Conservation (phyloP, 2,888 invertebrate genomes). For the Pteria penguin region DNA sequence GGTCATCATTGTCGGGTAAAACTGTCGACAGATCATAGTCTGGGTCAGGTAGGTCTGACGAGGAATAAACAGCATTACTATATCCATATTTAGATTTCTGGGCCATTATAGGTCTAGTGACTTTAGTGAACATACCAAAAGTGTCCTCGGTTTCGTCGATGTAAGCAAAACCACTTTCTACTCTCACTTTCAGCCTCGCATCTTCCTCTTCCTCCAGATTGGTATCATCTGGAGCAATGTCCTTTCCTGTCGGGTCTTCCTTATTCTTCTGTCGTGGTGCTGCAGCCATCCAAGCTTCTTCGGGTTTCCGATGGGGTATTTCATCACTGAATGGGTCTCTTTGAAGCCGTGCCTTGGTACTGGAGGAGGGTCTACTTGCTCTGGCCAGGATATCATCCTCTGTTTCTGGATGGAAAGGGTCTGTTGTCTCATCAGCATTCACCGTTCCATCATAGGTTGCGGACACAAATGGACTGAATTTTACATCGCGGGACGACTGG, state of each 20-base stretch:
- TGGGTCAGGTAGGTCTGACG: too few species aligned
- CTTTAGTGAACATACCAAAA: not conserved
- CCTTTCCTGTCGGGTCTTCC: not conserved
- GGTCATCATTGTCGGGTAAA: too few species aligned
- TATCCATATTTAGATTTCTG: not conserved
- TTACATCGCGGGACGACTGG: not conserved
- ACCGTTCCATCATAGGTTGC: not conserved
- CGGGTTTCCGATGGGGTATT: not conserved
- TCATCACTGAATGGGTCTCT: not conserved
- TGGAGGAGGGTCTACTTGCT: not conserved
- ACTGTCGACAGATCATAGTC: too few species aligned
- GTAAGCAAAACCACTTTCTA: conserved; percentile 3
- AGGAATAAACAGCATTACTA: too few species aligned
- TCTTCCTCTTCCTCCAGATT: not conserved
- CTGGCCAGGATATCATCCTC: not conserved
- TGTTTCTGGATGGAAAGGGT: conserved; percentile 27
- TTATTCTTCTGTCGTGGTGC: not conserved
- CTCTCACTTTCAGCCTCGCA: not conserved
- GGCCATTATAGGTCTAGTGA: not conserved
- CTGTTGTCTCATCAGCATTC: not conserved
- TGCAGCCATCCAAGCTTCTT: not conserved
- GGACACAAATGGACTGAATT: conserved; percentile 14
- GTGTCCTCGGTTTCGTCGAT: conserved; percentile 47
- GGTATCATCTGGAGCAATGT: not conserved
- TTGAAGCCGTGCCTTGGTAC: not conserved